Percentiles rank a stretch among this genome's conserved stretches.
phyloP scores from a whole-genome alignment of 2,113 vertebrate genomes.

The Nerophis lumbriciformis region DNA sequence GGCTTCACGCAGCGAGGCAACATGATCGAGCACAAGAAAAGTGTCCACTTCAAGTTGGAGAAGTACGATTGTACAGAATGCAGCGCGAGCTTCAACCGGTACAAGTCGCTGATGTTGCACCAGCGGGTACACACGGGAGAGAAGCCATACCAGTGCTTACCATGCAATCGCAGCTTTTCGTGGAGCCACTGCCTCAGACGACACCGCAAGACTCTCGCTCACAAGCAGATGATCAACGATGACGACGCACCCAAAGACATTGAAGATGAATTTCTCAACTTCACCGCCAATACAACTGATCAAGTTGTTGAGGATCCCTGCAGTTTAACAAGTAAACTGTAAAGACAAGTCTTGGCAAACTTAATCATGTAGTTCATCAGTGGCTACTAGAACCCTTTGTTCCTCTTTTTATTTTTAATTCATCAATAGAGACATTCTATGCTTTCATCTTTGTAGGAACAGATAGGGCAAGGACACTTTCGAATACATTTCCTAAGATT shows the following conservation, averaged over 20 bases:
- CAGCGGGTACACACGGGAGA: slow-evolving; percentile 60
- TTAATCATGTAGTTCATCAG: not conserved
- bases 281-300: too few species aligned
- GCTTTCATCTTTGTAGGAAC: too few species aligned
- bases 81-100: slow-evolving; percentile 46
- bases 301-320: not conserved
- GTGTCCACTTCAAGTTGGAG: slow-evolving; percentile 54
- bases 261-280: too few species aligned
- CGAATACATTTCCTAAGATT: not conserved
- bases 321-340: not conserved
- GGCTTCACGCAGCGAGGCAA: slow-evolving; percentile 65
- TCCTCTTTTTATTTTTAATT: too few species aligned
- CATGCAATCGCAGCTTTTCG: slow-evolving; percentile 9
- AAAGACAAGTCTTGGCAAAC: not conserved
- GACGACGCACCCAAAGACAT: slow-evolving; percentile 23
- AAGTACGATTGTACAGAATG: slow-evolving; percentile 53
- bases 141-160: slow-evolving; percentile 45
- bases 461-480: not conserved
- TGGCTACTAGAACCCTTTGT: not conserved
- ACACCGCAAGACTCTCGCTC: slow-evolving; percentile 50
- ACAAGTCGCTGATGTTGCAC: slow-evolving; percentile 55
- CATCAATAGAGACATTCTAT: too few species aligned
- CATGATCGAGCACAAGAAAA: slow-evolving; percentile 63
- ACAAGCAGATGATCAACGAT: slow-evolving; percentile 37
- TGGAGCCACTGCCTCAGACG: slow-evolving; percentile 63